Base-by-base conservation (phyloP, 2,797 vertebrate genomes). In the Pogoniulus pusillus region DNA sequence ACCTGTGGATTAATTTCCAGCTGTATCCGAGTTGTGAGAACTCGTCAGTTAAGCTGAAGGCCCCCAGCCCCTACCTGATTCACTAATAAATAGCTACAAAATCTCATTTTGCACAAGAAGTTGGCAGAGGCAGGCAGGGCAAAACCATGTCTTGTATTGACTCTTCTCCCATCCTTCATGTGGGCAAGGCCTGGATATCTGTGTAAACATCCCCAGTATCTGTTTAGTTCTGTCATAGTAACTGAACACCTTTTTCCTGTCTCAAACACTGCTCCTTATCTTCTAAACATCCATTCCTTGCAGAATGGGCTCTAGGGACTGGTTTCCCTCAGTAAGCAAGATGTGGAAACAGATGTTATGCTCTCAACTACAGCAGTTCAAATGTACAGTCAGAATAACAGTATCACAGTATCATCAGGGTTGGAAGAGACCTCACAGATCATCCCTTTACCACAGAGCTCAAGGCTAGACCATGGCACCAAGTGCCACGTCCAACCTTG, bases 131-230 rank as follows among this genome's bases (percentile, higher is more conserved):
- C 0, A 59, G 37, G 27, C 37, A 72, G 34, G 29, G 64, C 5
- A 17, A 85, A 57, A n/a, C 7, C 1, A 0, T 19, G 26, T 32
- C 55, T 62, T 32, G 24, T 0, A 27, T 8, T 35, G 26, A 13
- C 37, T 49, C 71, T 30, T 87, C 29, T 69, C 23, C n/a, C 34
- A 59, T 30, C 41, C 37, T 77, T 73, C 29, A 10, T 16, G 18
- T 0, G 0, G 9, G 26, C 27, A 22, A 43, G n/a, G 39, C 13
- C 37, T 20, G n/a, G 24, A 1, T 63, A 35, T 8, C 64, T 66
- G 49, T 26, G 37, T 51, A 81, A 75, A 69, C 45, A 70, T 11
- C 45, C 39, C 12, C 24, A 60, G 35, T 10, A 64, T 6, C 16
- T 30, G 11, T 24, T 27, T 49, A 35, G 37, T 39, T 55, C 55